Percentiles rank a stretch among this genome's conserved stretches.
phyloP scores from a whole-genome alignment of 2,797 vertebrate species.

The Catamblyrhynchus diadema region DNA sequence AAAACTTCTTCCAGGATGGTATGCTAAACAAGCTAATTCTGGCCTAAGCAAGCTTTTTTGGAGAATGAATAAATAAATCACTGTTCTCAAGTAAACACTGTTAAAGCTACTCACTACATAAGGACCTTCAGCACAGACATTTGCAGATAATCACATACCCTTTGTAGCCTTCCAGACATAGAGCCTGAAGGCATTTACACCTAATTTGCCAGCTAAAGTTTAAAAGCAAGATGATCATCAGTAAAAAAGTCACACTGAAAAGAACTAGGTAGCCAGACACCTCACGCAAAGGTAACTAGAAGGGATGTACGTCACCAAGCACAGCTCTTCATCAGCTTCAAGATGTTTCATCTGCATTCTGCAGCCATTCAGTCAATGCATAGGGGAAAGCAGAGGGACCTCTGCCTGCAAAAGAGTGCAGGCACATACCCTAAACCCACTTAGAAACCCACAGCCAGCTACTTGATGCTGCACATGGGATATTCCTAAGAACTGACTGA shows the following conservation, averaged over 20 bases:
- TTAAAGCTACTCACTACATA: neutral
- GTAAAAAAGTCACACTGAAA: neutral
- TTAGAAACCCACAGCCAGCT: neutral
- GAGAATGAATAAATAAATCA: neutral
- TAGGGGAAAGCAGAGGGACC: rapidly evolving
- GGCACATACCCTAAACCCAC: rapidly evolving
- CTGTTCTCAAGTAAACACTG: neutral
- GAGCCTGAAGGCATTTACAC: neutral
- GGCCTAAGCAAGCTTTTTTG: neutral
- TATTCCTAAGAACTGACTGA: neutral
- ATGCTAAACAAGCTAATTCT: neutral
- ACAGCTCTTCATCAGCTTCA: rapidly evolving
- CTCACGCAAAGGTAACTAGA: neutral
- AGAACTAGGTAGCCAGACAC: neutral
- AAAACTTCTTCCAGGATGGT: neutral
- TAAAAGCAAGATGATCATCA: neutral
- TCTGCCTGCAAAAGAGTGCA: neutral
- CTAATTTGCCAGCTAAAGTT: neutral
- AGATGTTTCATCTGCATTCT: neutral
- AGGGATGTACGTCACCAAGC: neutral
- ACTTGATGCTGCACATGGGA: rapidly evolving
- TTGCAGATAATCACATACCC: neutral
- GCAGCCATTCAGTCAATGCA: neutral
- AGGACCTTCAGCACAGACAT: neutral
- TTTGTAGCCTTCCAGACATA: neutral